Evolutionary conservation across 2,113 vertebrate genomes (phyloP).

Genomic region (Phoxinus phoxinus): DNA sequence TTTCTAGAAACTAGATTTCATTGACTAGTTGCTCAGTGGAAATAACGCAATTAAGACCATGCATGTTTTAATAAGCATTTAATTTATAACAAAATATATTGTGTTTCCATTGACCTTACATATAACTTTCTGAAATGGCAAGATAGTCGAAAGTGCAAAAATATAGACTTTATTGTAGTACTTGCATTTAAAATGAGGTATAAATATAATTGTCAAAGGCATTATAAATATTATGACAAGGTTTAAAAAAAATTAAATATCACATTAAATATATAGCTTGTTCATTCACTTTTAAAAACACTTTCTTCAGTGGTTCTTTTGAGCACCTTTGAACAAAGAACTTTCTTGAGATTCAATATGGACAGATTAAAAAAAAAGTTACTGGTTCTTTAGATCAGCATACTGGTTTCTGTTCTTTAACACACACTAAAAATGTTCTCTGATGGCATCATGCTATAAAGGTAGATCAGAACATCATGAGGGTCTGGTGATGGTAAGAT

Average conservation of each 20-base stretch:
- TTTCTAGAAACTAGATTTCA: too few species aligned
- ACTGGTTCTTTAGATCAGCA: background rate
- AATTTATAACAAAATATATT: background rate
- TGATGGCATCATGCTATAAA: background rate
- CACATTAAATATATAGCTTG: background rate
- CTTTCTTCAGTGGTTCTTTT: background rate
- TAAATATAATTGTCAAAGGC: conserved; percentile 38
- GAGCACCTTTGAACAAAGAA: background rate
- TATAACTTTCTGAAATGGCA: background rate
- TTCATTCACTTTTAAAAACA: background rate
- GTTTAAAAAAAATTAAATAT: conserved; percentile 28
- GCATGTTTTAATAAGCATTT: background rate
- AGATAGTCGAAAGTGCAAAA: conserved; percentile 38
- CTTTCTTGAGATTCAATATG: background rate
- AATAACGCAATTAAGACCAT: background rate
- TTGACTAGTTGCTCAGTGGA: background rate
- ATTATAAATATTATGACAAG: conserved; percentile 41
- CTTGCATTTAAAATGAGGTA: conserved; percentile 12
- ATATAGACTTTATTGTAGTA: conserved; percentile 49
- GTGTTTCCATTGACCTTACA: background rate
- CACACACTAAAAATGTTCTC: background rate
- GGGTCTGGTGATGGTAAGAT: conserved; percentile 18
- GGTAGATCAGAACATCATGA: conserved; percentile 36
- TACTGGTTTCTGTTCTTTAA: background rate
- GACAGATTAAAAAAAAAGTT: background rate